phyloP scores from a whole-genome alignment of 2,797 vertebrate species.

The Cephalopachus bancanus region DNA sequence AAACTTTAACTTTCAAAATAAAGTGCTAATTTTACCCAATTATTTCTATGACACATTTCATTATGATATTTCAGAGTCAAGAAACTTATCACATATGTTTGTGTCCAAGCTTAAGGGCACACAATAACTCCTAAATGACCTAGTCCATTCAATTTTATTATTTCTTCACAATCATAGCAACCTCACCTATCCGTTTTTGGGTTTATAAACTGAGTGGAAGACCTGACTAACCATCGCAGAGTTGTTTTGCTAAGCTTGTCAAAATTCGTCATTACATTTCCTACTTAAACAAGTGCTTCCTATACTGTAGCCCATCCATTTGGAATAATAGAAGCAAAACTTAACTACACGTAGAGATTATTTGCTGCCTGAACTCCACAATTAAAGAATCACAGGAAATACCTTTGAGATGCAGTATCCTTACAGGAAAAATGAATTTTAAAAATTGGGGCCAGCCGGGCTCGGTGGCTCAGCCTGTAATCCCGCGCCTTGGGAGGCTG shows the following conservation, averaged over 20 bases:
- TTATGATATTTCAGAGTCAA: neutral
- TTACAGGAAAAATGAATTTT: neutral
- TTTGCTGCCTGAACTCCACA: neutral
- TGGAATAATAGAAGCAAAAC: neutral
- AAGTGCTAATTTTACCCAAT: constrained; percentile 13
- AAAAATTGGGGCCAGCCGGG: neutral
- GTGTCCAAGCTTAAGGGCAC: neutral
- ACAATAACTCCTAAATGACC: neutral
- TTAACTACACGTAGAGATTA: neutral
- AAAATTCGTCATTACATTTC: constrained; percentile 3
- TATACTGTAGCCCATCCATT: neutral
- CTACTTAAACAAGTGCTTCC: neutral
- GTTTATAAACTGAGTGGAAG: constrained; percentile 1
- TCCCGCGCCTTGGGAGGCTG: too few relatives aligned
- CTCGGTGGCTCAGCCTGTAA: too few relatives aligned
- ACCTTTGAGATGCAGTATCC: neutral
- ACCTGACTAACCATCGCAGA: constrained; percentile 4
- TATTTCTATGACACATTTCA: neutral
- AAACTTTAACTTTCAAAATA: constrained; percentile 3
- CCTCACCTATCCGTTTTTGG: neutral
- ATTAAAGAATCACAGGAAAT: neutral
- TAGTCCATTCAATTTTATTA: neutral
- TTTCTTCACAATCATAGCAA: neutral
- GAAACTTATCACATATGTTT: neutral
- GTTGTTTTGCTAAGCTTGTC: neutral